phyloP scores from a whole-genome alignment of 2,797 vertebrate species.

The Eupleurogrammus muticus region DNA sequence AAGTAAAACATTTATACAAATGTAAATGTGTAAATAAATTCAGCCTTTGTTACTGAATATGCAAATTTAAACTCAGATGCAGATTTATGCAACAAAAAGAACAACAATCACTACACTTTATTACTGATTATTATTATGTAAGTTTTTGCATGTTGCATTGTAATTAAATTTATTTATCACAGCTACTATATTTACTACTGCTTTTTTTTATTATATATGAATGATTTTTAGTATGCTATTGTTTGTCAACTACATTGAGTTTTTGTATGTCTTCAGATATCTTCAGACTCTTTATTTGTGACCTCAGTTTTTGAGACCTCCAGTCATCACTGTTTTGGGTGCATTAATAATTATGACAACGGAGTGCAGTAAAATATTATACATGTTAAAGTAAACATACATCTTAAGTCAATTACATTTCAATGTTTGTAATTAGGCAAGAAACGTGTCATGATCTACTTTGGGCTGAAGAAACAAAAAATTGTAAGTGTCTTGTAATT shows the following conservation, averaged over 20 bases:
- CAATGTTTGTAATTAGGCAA: constrained; percentile 16
- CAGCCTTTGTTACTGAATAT: constrained; percentile 24
- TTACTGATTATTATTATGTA: constrained; percentile 17
- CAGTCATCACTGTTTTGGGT: constrained; percentile 51
- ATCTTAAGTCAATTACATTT: constrained; percentile 27
- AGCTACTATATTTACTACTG: neutral
- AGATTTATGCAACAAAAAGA: constrained; percentile 19
- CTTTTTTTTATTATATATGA: neutral
- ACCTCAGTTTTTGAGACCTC: too few relatives aligned
- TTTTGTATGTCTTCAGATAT: constrained; percentile 36
- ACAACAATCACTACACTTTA: constrained; percentile 3
- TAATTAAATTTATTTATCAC: neutral
- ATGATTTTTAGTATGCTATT: constrained; percentile 18
- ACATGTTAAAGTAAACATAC: constrained; percentile 27
- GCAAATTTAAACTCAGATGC: constrained; percentile 17
- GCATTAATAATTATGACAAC: constrained; percentile 47
- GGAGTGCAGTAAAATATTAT: constrained; percentile 4
- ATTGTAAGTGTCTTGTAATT: constrained; percentile 24
- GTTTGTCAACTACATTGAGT: constrained; percentile 23
- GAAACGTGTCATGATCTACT: constrained; percentile 27
- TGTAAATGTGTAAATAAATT: constrained; percentile 39
- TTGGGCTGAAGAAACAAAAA: constrained; percentile 4
- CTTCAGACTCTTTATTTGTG: constrained; percentile 48
- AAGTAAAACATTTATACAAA: constrained; percentile 31
- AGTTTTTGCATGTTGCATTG: neutral